Conservation (phyloP, 2,888 invertebrate species). For the Erpobdella octoculata region DNA sequence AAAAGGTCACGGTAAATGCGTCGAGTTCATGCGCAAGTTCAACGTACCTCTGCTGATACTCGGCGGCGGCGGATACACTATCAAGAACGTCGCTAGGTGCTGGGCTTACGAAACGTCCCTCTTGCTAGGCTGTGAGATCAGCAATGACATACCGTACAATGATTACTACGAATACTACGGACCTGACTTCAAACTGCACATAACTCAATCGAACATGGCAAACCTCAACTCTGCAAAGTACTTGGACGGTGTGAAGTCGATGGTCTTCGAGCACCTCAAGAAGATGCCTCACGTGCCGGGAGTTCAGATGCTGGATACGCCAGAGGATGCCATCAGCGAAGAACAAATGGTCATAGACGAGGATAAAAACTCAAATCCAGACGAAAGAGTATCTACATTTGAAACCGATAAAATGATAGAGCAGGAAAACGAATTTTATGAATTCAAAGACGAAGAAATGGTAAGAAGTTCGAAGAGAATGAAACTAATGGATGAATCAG, state of each 20-base stretch:
- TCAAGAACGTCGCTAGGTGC: slow-evolving; percentile 94
- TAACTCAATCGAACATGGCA: slow-evolving; percentile 96
- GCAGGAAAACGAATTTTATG: too few relatives aligned
- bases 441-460: slow-evolving; percentile 87
- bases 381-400: too few relatives aligned
- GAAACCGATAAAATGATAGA: too few relatives aligned
- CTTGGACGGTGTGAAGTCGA: slow-evolving; percentile 87
- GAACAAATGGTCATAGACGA: too few relatives aligned
- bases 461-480: slow-evolving; percentile 84
- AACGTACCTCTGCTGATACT: slow-evolving; percentile 90
- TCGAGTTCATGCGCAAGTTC: slow-evolving; percentile 93
- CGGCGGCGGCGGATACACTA: slow-evolving; percentile 97
- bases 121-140: slow-evolving; percentile 86
- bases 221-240: slow-evolving; percentile 97
- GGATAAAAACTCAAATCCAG: too few relatives aligned
- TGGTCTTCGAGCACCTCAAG: slow-evolving; percentile 87
- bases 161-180: slow-evolving; percentile 99
- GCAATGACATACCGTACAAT: slow-evolving; percentile 89
- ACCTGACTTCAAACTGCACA: slow-evolving; percentile 97
- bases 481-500: slow-evolving; percentile 72
- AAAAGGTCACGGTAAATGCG: slow-evolving; percentile 67
- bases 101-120: slow-evolving; percentile 99
- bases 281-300: slow-evolving; percentile 97
- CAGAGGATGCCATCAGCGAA: neutral
- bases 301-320: slow-evolving; percentile 66